Base-by-base conservation (phyloP, 64 coral and sea anemone genomes). In the Anthopleura sola region DNA sequence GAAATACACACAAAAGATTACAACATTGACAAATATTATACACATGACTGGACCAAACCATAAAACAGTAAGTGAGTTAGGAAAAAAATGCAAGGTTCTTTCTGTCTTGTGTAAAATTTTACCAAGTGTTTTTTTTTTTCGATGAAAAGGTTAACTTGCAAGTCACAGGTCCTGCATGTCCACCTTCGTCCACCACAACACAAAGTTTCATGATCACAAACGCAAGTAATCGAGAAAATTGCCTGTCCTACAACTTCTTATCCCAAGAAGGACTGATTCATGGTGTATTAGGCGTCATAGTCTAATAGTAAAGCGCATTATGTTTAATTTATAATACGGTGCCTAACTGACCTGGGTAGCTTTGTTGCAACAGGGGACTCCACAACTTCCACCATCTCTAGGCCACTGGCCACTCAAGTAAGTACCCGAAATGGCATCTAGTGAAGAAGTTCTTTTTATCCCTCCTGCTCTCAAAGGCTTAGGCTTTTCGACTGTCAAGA, bases 401-500 rank as follows among this genome's bases (percentile, higher is more conserved):
- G 97, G 97, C 97, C 97, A 99, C 82, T 99, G 97, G 80, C 92
- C 93, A 82, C 93, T 92, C 84, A 99, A 75, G 38, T 99, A 99
- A 86, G 86, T 91, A 37, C 88, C 88, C 37, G 97, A 95, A 87
- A 99, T 94, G 79, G 97, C 87, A 87, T 99, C 97, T 38, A 99
- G 64, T 23, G 97, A 99, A 0, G 97, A 92, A 24, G 97, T 99
- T 87, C 97, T 89, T 26, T 90, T 91, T 82, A 99, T 84, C 14
- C 40, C 84, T 36, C 86, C 83, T 39, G 90, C 78, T 77, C 91
- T 92, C 39, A 96, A 75, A 68, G 84, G 85, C 69, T 92, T 90
- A 83, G 78, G 90, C 88, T 90, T 92, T 62, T 86, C 87, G 69
- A 80, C 69, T 96, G 76, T 44, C 31, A 79, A 48, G 82, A 83